A percentile compares a stretch with the other conserved stretches of the same genome.
phyloP scores from a whole-genome alignment of 2,888 invertebrate species.

The Acrocyrtus sp. region DNA sequence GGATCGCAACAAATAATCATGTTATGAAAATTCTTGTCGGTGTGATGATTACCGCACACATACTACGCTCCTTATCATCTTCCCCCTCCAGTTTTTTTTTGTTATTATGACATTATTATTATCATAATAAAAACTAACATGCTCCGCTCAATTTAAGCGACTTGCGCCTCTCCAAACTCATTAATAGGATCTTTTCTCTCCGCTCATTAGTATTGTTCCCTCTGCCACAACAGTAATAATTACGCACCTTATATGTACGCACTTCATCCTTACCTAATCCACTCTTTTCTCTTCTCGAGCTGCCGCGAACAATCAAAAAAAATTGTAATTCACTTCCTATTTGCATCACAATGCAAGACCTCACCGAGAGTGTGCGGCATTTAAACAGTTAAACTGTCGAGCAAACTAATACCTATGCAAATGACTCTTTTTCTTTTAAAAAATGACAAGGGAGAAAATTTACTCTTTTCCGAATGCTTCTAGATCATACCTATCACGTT shows the following conservation, averaged over 20 bases:
- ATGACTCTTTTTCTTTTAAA: no score
- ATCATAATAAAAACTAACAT: slow-evolving; percentile 33
- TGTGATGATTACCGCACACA: slow-evolving; percentile 23
- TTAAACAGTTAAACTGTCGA: slow-evolving; percentile 6
- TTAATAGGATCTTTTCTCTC: slow-evolving; percentile 37
- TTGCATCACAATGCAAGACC: slow-evolving; percentile 46
- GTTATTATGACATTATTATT: slow-evolving; percentile 30
- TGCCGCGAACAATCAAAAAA: no score
- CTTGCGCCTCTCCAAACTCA: neutral
- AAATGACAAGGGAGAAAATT: slow-evolving; percentile 16
- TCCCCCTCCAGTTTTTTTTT: no score
- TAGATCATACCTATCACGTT: no score
- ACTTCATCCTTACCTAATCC: no score
- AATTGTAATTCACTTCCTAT: slow-evolving; percentile 21
- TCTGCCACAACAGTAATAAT: slow-evolving; percentile 33
- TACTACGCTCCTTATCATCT: no score
- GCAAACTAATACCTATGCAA: slow-evolving; percentile 30
- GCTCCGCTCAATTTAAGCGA: slow-evolving; percentile 31
- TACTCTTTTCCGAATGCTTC: no score
- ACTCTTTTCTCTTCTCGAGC: no score
- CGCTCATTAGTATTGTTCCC: slow-evolving; percentile 38
- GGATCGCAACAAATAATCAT: slow-evolving; percentile 3
- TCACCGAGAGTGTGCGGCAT: no score
- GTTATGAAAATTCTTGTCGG: slow-evolving; percentile 23
- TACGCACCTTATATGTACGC: no score